A percentile compares a stretch with the other conserved stretches of the same genome.
phyloP scores from a whole-genome alignment of 37 sponge, comb jelly and placozoan species.

The Beroe ovata region DNA sequence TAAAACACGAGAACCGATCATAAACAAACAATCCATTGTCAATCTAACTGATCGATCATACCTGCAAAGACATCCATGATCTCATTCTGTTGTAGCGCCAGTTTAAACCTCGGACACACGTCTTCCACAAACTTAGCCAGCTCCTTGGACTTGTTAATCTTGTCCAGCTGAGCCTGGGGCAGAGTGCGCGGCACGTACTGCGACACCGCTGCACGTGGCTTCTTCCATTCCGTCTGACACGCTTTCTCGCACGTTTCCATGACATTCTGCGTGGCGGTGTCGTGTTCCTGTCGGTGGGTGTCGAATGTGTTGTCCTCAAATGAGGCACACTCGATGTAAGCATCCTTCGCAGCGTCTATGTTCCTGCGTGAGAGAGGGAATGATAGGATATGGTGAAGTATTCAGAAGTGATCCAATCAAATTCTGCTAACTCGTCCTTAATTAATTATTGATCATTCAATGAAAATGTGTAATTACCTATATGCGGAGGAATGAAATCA shows the following conservation, averaged over 20 bases:
- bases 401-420: too few relatives aligned
- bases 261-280: conserved; percentile 73
- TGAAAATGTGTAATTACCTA: too few relatives aligned
- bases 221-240: conserved; percentile 76
- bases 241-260: conserved; percentile 50
- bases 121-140: conserved; percentile 72
- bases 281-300: conserved; percentile 75
- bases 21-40: too few relatives aligned
- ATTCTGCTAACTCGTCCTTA: too few relatives aligned
- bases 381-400: too few relatives aligned
- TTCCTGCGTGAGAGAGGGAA: neutral
- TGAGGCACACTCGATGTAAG: conserved; percentile 72
- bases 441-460: too few relatives aligned
- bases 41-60: too few relatives aligned
- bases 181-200: conserved; percentile 84
- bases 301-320: conserved; percentile 74
- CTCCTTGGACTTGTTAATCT: conserved; percentile 56
- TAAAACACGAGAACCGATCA: too few relatives aligned
- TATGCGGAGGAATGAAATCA: too few relatives aligned
- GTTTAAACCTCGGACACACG: conserved; percentile 80
- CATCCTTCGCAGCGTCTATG: conserved; percentile 69
- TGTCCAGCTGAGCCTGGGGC: conserved; percentile 67
- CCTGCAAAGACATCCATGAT: conserved; percentile 85
- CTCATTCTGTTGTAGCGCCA: conserved; percentile 89
- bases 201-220: conserved; percentile 72